phyloP scores from a whole-genome alignment of 2,888 invertebrate genomes.

The Ischnura elegans region DNA sequence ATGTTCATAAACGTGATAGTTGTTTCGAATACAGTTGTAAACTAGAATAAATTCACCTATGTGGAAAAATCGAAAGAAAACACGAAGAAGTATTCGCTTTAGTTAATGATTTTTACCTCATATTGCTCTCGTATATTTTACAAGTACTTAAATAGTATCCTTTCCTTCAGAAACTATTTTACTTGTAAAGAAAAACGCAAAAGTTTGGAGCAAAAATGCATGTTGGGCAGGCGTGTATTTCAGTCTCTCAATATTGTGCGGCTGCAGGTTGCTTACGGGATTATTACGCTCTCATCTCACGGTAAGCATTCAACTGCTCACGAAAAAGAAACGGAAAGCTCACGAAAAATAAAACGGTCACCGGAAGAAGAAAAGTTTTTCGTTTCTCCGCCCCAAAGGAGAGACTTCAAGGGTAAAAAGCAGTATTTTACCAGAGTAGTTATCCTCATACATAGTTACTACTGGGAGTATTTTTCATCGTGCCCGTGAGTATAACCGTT shows the following conservation, averaged over 20 bases:
- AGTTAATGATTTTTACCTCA: background rate
- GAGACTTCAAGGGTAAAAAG: background rate
- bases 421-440: background rate
- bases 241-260: background rate
- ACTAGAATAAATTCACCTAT: background rate
- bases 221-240: background rate
- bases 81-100: background rate
- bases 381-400: background rate
- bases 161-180: background rate
- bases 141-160: background rate
- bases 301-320: background rate
- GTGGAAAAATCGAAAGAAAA: background rate
- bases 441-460: background rate
- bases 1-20: background rate
- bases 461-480: too few species aligned
- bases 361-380: background rate
- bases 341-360: background rate
- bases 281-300: background rate
- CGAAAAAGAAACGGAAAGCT: background rate
- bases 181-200: background rate
- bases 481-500: too few species aligned
- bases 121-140: background rate
- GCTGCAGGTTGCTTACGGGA: background rate
- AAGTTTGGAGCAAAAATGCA: background rate
- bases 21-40: background rate